These are phyloP conservation scores for Hippopotamyrus pictus DNA, from an alignment of 2,797 vertebrate species.

Conservation along the genomic window DNA sequence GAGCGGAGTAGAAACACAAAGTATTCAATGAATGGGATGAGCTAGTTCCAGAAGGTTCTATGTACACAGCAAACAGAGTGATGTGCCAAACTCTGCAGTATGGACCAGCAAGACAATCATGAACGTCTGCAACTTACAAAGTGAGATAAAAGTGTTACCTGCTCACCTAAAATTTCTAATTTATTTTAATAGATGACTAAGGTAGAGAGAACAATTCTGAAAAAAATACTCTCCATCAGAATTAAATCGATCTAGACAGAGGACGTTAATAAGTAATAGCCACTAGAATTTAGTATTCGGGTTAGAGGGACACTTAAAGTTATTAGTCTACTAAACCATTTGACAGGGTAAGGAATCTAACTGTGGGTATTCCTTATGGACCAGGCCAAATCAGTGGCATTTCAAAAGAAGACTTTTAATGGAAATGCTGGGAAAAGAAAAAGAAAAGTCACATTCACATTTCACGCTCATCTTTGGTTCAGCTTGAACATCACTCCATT, in stretches of 20 bases:
- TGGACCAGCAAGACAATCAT: background rate
- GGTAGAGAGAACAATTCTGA: background rate
- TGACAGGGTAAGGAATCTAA: background rate
- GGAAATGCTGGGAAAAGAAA: background rate
- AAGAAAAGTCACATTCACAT: background rate
- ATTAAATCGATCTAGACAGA: background rate
- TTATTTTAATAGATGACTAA: background rate
- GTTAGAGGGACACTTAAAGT: background rate
- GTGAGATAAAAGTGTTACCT: background rate
- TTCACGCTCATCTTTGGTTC: background rate
- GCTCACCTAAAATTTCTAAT: background rate
- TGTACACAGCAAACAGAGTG: background rate
- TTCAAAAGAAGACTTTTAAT: background rate
- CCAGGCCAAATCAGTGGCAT: background rate
- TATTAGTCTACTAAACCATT: background rate
- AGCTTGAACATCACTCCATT: background rate
- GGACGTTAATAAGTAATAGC: background rate
- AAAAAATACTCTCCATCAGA: background rate
- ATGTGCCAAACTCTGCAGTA: background rate
- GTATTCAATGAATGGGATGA: background rate
- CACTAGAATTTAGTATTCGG: background rate
- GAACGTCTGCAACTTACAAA: background rate
- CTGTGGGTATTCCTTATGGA: background rate
- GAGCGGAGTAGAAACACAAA: background rate
- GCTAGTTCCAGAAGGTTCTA: background rate